Evolutionary conservation across 2,888 invertebrate genomes (phyloP), one percentile per base, ranked within the genome.

Genomic region (Volucella inanis): DNA sequence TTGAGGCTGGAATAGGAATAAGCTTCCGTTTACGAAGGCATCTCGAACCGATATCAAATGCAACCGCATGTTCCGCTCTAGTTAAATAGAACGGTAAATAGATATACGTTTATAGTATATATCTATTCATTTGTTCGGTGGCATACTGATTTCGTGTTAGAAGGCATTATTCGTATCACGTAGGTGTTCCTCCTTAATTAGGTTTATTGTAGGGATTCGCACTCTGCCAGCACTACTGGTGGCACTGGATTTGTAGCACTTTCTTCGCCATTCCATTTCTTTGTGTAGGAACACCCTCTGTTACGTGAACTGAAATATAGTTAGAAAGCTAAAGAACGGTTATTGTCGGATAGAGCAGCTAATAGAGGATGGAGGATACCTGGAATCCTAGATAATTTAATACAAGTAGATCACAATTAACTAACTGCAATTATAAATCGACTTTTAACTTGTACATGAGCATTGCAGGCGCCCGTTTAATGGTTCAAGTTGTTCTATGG

Each of bases 131-230:
- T 11, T 11, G 18, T 52, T 49, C 9, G 52, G 22, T 39, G 11
- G 57, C 15, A 47, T 18, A 4, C 45, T 31, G 14, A 43, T 70
- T 12, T 31, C 18, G 15, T 39, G 57, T 39, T 1, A 18, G 14
- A 39, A 41, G 15, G 18, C 10, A 38, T 15, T n/a, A 78, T 78
- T 71, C 64, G 15, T 8, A 15, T 57, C 78, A 78, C 71, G 77
- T 64, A 71, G 55, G 49, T 62, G 45, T 55, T 64, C 43, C 41
- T 64, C 52, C 31, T 78, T 78, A 78, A 78, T 78, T 71, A 50
- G 47, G 57, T 71, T 70, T 64, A 15, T 49, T 77, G 55, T 31
- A 14, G 47, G 11, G 41, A 54, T 41, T 62, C n/a, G 14, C 22
- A 39, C 38, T 62, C 6, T 31, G 31, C 18, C 18, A 8, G 54